These are phyloP conservation scores for Ranitomeya imitator DNA, from an alignment of 2,113 vertebrate species.

Conservation along the genomic window DNA sequence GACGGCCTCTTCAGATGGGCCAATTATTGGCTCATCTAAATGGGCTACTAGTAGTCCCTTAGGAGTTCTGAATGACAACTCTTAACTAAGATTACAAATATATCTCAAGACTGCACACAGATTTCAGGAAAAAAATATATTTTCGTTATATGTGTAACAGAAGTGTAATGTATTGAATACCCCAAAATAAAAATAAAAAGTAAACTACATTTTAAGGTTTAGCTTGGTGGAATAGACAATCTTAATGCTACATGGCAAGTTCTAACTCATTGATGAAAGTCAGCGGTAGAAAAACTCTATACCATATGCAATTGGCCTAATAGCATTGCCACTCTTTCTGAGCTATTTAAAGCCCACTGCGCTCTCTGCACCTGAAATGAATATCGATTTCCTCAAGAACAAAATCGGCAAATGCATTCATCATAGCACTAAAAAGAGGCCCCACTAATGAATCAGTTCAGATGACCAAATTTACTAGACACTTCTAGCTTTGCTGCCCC, in stretches of 20 bases:
- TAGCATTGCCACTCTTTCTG: slow-evolving; percentile 3
- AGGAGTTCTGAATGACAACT: too few species aligned
- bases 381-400: slow-evolving; percentile 46
- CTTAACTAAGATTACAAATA: too few species aligned
- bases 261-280: slow-evolving; percentile 16
- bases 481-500: background rate
- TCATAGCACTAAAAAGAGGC: slow-evolving; percentile 40
- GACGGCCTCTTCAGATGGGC: too few species aligned
- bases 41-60: too few species aligned
- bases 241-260: background rate
- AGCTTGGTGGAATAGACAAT: background rate
- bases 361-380: slow-evolving; percentile 40
- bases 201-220: background rate
- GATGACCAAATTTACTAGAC: slow-evolving; percentile 44
- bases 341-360: slow-evolving; percentile 37
- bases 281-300: background rate
- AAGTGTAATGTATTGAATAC: background rate
- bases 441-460: slow-evolving; percentile 23
- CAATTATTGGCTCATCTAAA: too few species aligned
- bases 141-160: too few species aligned
- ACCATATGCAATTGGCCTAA: slow-evolving; percentile 16
- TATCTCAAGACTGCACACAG: too few species aligned
- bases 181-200: background rate
- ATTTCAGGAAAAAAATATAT: too few species aligned
- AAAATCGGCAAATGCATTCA: slow-evolving; percentile 47